These are phyloP conservation scores for Tor tambroides DNA, from an alignment of 2,113 vertebrate genomes.

Conservation along the genomic window DNA sequence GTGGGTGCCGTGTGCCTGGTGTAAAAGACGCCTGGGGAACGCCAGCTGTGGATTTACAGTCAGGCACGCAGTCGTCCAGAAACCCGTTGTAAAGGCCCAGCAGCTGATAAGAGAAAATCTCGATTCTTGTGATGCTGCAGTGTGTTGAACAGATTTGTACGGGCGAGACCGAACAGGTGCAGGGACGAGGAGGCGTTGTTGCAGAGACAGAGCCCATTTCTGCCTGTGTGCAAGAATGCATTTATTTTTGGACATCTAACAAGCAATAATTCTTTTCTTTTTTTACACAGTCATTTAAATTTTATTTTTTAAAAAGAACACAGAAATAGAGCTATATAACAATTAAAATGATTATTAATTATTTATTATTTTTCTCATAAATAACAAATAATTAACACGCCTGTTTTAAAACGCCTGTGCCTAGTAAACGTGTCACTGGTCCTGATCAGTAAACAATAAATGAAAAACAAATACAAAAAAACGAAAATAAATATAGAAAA, in stretches of 20 bases:
- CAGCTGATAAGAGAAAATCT: slow-evolving; percentile 50
- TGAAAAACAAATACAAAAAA: too few relatives aligned
- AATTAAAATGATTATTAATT: too few relatives aligned
- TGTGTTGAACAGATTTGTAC: slow-evolving; percentile 32
- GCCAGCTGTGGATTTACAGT: slow-evolving; percentile 69
- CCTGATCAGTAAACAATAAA: not conserved
- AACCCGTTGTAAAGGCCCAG: slow-evolving; percentile 42
- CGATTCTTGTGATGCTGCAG: slow-evolving; percentile 11
- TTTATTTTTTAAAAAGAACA: not conserved
- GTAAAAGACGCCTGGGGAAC: slow-evolving; percentile 48
- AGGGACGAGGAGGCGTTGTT: not conserved
- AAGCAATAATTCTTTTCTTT: not conserved
- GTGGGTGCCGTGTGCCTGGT: slow-evolving; percentile 53
- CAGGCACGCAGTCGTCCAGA: slow-evolving; percentile 52
- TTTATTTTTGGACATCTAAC: slow-evolving; percentile 17
- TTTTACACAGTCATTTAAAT: not conserved
- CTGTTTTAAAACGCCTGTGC: not conserved
- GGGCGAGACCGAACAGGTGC: slow-evolving; percentile 29
- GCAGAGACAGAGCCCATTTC: slow-evolving; percentile 17
- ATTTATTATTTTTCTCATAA: not conserved
- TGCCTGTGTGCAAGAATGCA: not conserved
- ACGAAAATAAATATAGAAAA: too few relatives aligned
- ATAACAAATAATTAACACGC: not conserved
- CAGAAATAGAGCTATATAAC: too few relatives aligned
- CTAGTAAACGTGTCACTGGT: not conserved